Conservation (phyloP, 2,113 vertebrate species). For the Thomomys bottae region DNA sequence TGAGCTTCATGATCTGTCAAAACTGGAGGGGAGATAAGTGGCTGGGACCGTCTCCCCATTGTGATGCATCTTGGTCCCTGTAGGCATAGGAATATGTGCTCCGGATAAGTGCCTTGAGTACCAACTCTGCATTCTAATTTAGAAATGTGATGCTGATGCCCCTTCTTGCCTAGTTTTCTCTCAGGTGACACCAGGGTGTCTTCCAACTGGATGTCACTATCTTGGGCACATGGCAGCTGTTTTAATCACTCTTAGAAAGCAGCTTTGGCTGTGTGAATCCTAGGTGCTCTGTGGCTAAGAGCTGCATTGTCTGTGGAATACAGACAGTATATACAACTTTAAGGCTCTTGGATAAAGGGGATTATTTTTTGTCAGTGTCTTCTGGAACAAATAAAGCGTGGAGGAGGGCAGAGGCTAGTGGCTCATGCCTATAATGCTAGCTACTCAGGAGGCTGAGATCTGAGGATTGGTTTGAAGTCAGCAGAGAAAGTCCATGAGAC, state of each 20-base stretch:
- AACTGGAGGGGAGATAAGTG: neutral
- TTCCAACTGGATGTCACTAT: neutral
- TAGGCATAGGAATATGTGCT: neutral
- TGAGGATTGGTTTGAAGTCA: too few species aligned
- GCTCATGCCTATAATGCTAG: too few species aligned
- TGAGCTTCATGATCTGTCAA: neutral
- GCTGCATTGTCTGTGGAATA: neutral
- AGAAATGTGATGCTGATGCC: neutral
- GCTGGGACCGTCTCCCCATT: neutral
- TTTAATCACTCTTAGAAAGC: neutral
- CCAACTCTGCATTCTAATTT: neutral
- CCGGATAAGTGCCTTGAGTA: neutral
- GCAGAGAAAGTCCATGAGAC: too few species aligned
- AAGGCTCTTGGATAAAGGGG: neutral
- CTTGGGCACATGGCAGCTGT: neutral
- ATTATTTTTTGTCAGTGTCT: neutral
- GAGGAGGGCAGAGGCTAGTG: neutral
- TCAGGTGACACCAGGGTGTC: neutral
- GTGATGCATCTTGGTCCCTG: neutral
- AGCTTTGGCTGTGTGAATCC: neutral
- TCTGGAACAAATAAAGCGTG: neutral
- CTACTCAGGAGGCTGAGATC: too few species aligned
- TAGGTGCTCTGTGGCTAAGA: neutral
- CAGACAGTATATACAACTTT: fast-evolving
- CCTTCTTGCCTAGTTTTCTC: neutral